A percentile compares a stretch with the other conserved stretches of the same genome.
phyloP scores from a whole-genome alignment of 2,113 vertebrate species.

The Rhabdornis inornatus region DNA sequence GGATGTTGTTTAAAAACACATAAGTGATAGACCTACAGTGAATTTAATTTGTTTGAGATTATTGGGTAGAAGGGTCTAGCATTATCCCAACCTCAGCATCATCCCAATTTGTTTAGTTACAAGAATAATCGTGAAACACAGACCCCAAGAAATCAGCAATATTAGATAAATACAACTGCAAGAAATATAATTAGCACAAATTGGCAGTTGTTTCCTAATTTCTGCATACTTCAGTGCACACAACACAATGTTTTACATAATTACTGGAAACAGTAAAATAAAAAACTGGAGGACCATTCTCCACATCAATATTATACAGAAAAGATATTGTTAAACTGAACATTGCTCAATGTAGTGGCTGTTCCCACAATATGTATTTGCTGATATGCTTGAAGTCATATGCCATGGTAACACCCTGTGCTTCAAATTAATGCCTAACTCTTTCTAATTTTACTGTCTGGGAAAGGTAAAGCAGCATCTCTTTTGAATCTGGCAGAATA shows the following conservation, averaged over 20 bases:
- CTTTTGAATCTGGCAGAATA: background rate
- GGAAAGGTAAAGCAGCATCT: background rate
- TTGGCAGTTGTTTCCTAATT: background rate
- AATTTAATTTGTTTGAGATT: background rate
- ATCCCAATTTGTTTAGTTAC: background rate
- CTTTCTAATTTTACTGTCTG: background rate
- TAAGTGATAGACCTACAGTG: background rate
- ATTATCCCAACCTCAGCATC: background rate
- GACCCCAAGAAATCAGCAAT: background rate
- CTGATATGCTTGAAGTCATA: background rate
- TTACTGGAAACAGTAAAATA: background rate
- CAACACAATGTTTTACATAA: background rate
- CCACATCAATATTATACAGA: background rate
- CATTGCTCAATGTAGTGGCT: background rate
- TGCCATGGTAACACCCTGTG: background rate
- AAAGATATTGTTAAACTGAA: background rate
- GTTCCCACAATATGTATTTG: background rate
- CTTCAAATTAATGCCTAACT: background rate
- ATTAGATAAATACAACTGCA: background rate
- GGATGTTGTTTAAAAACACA: background rate
- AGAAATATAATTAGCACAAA: conserved; percentile 9
- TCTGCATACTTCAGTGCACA: background rate
- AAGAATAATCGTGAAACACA: background rate
- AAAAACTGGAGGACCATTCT: background rate
- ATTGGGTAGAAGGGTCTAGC: background rate